Evolutionary conservation across 2,888 invertebrate genomes (phyloP), one percentile per base, ranked within the genome.

Genomic region (Cephus nigrinus): DNA sequence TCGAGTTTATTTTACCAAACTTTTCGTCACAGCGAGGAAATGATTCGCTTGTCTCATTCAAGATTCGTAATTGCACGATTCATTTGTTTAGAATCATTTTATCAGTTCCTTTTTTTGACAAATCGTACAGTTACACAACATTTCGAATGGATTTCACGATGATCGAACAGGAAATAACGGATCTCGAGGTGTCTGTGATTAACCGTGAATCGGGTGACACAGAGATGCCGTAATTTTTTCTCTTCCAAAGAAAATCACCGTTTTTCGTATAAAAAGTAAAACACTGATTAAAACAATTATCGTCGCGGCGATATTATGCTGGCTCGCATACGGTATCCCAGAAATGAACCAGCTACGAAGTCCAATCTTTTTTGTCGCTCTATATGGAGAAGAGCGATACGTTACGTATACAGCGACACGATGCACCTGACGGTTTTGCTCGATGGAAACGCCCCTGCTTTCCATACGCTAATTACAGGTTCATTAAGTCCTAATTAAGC

Each of bases 401-500:
- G 55, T 15, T 55, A 23, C 9, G 55, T 55, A 55, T 55, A 55
- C 23, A 55, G 55, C 55, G 5, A 55, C 55, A 23, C 72, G 76
- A 69, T 74, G 79, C 79, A 74, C 77, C 31, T 75, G 71, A 31
- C 34, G 80, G 74, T 77, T 75, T 77, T 79, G 71, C 69, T 36
- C 23, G 23, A 5, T 30, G 40, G 71, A 35, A 72, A 55, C 34
- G 74, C 74, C 73, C 76, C 40, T 34, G 75, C 78, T 78, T 72
- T 75, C 34, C 75, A 78, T 74, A 78, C 78, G 80, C 71, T 78
- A 80, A 83, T 83, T 81, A 82, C 79, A 79, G 82, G 80, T 82
- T 83, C 82, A 82, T 82, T 80, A 80, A 82, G 80, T 82, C 76
- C 77, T 79, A 80, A 78, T 81, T 82, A 77, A 80, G 75, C 76